These are phyloP conservation scores for Monoplex corrugatus DNA, from an alignment of 2,888 invertebrate species.

Conservation along the genomic window DNA sequence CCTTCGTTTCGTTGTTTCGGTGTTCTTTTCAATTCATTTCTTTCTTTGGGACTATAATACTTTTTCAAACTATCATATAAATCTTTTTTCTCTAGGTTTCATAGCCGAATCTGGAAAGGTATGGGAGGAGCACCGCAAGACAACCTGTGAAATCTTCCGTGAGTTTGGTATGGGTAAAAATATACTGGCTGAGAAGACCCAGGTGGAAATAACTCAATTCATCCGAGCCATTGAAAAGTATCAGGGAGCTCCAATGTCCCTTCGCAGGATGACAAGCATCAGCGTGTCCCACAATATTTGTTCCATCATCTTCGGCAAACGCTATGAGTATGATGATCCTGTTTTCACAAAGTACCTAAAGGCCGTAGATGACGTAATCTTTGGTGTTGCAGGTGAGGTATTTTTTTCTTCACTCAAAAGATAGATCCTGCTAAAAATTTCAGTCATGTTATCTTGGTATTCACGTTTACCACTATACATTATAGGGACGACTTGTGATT, in stretches of 20 bases:
- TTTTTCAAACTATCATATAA: no score
- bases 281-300: slow-evolving; percentile 53
- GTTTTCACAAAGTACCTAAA: slow-evolving; percentile 42
- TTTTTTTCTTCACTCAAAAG: no score
- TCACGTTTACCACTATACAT: no score
- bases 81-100: slow-evolving; percentile 33
- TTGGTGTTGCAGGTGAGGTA: background rate
- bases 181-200: slow-evolving; percentile 47
- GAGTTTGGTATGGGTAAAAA: slow-evolving; percentile 53
- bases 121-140: slow-evolving; percentile 39
- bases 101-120: background rate
- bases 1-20: background rate
- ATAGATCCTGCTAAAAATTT: no score
- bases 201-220: slow-evolving; percentile 41
- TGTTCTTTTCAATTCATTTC: background rate
- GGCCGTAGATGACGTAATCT: background rate
- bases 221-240: background rate
- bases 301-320: slow-evolving; percentile 53
- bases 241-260: slow-evolving; percentile 10
- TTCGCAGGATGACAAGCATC: slow-evolving; percentile 36
- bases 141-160: slow-evolving; percentile 29
- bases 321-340: slow-evolving; percentile 57
- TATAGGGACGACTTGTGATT: no score
- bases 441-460: no score
- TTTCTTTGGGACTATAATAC: no score